These are phyloP conservation scores for Anguilla pacifica DNA, from an alignment of 2,797 vertebrate species.

Conservation along the genomic window DNA sequence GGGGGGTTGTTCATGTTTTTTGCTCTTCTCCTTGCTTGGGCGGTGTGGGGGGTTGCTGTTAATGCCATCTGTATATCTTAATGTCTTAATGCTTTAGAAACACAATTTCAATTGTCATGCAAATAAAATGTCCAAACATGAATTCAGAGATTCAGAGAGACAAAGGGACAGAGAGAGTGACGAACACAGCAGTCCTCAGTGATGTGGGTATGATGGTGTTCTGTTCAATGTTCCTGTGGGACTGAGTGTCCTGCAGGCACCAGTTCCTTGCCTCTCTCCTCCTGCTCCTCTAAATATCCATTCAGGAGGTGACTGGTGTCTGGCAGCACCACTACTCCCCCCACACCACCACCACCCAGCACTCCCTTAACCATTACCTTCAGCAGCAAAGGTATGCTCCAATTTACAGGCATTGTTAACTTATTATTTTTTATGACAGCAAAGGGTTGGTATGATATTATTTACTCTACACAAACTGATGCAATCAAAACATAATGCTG, in stretches of 20 bases:
- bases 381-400: conserved; percentile 31
- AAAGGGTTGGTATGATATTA: no score
- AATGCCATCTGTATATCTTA: no score
- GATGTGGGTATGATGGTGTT: conserved; percentile 25
- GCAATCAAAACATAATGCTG: no score
- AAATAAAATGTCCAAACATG: no score
- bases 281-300: conserved; percentile 30
- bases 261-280: conserved; percentile 61
- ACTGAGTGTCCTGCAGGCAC: conserved; percentile 25
- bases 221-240: conserved; percentile 35
- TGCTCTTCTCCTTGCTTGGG: no score
- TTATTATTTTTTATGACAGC: no score
- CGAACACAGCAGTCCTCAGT: neutral
- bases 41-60: no score
- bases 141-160: neutral
- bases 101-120: no score
- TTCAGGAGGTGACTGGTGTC: neutral
- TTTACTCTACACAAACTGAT: no score
- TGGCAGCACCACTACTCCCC: conserved; percentile 19
- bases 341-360: conserved; percentile 11
- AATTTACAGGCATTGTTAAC: no score
- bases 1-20: no score
- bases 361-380: neutral
- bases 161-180: neutral
- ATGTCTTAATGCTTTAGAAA: no score